Evolutionary conservation across 2,888 invertebrate genomes (phyloP).

Genomic region (Oligia strigilis): DNA sequence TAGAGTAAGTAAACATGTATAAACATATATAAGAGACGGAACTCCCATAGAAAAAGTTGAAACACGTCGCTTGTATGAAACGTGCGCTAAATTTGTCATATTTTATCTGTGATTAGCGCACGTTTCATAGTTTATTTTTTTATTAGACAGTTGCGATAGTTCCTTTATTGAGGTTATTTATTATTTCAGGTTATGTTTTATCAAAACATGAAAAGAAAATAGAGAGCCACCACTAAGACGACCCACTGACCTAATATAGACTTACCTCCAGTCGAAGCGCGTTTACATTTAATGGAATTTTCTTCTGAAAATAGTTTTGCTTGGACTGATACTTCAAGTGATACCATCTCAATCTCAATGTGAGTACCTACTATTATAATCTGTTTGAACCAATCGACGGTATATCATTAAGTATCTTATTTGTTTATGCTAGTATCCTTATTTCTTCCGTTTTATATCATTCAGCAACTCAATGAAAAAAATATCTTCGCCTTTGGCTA

Average conservation of each 20-base stretch:
- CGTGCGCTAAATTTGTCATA: too few species aligned
- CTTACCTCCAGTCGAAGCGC: not conserved
- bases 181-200: constrained; percentile 18
- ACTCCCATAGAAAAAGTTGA: too few species aligned
- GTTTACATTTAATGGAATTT: constrained; percentile 69
- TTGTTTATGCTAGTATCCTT: not conserved
- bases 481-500: not conserved
- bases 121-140: too few species aligned
- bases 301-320: constrained; percentile 77
- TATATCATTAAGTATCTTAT: not conserved
- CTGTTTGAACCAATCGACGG: not conserved
- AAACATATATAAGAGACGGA: too few species aligned
- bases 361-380: constrained; percentile 59
- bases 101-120: too few species aligned
- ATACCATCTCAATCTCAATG: constrained; percentile 67
- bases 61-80: too few species aligned
- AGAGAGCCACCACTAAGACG: not conserved
- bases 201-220: not conserved
- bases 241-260: not conserved
- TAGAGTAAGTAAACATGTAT: too few species aligned
- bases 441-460: not conserved
- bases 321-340: constrained; percentile 77
- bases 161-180: constrained; percentile 39
- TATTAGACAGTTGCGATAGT: too few species aligned
- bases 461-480: not conserved